Evolutionary conservation across 2,888 invertebrate species (phyloP).

Genomic region (Odontomyia ornata): DNA sequence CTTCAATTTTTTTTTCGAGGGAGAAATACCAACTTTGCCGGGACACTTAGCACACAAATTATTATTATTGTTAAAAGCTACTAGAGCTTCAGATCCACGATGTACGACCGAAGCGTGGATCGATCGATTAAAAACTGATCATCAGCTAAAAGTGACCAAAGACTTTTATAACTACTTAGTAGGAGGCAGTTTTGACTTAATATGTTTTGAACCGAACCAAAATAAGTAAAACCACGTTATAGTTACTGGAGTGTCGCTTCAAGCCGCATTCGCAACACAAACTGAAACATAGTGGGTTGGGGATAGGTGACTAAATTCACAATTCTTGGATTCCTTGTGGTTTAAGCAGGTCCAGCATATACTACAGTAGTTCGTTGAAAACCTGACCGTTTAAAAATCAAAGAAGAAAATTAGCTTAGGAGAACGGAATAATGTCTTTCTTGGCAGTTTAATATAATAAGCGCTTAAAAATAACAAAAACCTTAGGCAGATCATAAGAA

Average conservation of each 20-base stretch:
- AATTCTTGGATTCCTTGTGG: too few species aligned
- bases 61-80: not conserved
- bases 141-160: constrained; percentile 8
- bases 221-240: constrained; percentile 16
- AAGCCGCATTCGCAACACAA: not conserved
- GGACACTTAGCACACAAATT: not conserved
- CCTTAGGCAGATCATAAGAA: too few species aligned
- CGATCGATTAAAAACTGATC: constrained; percentile 43
- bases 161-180: constrained; percentile 37
- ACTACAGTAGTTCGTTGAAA: too few species aligned
- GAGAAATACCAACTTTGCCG: not conserved
- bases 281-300: not conserved
- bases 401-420: too few species aligned
- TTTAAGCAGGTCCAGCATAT: too few species aligned
- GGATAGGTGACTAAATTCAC: too few species aligned
- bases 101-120: constrained; percentile 17
- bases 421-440: too few species aligned
- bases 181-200: constrained; percentile 20
- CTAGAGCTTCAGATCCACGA: not conserved
- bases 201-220: not conserved
- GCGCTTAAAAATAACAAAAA: too few species aligned
- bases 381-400: too few species aligned
- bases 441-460: too few species aligned
- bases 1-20: too few species aligned
- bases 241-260: not conserved